Base-by-base conservation (phyloP, 2,888 invertebrate genomes). In the Ormyrus labotus region DNA sequence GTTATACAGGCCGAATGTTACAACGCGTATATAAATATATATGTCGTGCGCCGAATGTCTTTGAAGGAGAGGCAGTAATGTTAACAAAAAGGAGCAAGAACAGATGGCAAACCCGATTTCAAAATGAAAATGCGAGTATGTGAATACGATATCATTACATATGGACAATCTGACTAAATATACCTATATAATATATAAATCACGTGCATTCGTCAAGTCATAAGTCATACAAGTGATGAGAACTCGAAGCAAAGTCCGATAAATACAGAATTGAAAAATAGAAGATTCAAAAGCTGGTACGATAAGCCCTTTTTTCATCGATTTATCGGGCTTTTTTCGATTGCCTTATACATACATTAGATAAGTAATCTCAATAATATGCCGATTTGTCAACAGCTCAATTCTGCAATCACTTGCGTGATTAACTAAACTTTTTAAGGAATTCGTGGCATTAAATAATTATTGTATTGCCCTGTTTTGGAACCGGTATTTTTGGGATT, bases 151-250 rank as follows among this genome's bases (percentile, higher is more conserved):
- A 89, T 89, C 87, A 88, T 87, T 85, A 87, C 86, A 86, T 86
- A 87, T 85, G 87, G 89, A 89, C 89, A 89, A 89, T 89, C 89
- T 84, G 85, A 87, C 83, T 77, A 77, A 73, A 67, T 65, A 76
- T 77, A 72, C 61, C 69, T 77, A 76, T 85, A 86, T 86, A 84
- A 81, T 84, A 86, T 84, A 85, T 81, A 84, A 82, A 61, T 64
- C 50, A 64, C 76, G 79, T 67, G 69, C 79, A 67, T 77, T 67
- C 60, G 65, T 82, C 80, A 61, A 65, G 72, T 65, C 60, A 68
- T 70, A 70, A 51, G 10, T 9, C 50, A 47, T 7, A 81, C 53
- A 63, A 11, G 19, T 60, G 57, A 65, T 55, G 47, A 73, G 60
- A 63, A 34, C 50, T 69, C 19, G 19, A 19, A 47, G 68, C 57